Percentiles rank a stretch among this genome's conserved stretches.
phyloP scores from a whole-genome alignment of 2,113 vertebrate genomes.

The Clupea harengus region DNA sequence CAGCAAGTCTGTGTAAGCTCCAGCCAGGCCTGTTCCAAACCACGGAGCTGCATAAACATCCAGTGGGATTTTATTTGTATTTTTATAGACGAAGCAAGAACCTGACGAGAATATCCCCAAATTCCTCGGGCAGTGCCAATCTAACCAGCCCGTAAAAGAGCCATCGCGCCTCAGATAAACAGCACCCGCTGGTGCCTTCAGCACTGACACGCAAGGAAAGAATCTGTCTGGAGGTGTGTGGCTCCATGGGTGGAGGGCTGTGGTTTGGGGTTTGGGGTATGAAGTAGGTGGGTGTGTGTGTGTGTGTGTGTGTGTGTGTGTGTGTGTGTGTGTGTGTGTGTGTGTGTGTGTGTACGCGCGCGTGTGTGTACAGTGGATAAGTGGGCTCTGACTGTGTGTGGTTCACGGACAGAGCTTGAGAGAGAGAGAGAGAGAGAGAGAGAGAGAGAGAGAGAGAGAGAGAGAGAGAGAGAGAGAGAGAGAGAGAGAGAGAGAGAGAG shows the following conservation, averaged over 20 bases:
- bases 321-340: neutral
- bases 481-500: neutral
- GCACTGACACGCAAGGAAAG: constrained; percentile 51
- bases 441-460: neutral
- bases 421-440: neutral
- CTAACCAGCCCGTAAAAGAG: constrained; percentile 50
- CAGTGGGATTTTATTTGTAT: constrained; percentile 54
- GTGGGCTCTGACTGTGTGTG: too few relatives aligned
- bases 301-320: neutral
- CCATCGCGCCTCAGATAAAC: constrained; percentile 44
- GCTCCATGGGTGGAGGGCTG: neutral
- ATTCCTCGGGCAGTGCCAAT: constrained; percentile 52
- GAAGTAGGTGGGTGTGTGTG: neutral
- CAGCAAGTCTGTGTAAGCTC: neutral
- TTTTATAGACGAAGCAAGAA: constrained; percentile 59
- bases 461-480: neutral
- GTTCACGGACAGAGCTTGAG: too few relatives aligned
- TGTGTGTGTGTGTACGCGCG: neutral
- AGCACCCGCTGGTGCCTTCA: constrained; percentile 32
- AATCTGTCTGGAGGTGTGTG: neutral
- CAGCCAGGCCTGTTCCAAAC: constrained; percentile 37
- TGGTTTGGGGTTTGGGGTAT: neutral
- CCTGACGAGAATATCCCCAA: constrained; percentile 52
- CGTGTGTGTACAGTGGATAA: too few relatives aligned
- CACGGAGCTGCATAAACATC: constrained; percentile 51